phyloP scores from a whole-genome alignment of 2,888 invertebrate species.

The Seladonia tumulorum region DNA sequence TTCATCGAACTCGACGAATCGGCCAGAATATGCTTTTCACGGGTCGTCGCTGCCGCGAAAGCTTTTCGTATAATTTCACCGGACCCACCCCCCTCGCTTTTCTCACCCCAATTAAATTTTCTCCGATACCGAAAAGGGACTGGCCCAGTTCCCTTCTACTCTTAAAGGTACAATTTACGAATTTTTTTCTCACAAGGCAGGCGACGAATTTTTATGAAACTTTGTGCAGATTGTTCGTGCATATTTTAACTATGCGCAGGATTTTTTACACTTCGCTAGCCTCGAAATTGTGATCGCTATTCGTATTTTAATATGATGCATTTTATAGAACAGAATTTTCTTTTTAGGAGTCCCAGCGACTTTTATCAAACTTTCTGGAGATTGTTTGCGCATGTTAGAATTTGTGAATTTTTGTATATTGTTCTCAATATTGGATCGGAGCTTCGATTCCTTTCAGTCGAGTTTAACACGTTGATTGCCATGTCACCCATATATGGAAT shows the following conservation, averaged over 20 bases:
- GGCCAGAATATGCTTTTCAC: constrained; percentile 17
- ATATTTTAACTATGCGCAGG: background rate
- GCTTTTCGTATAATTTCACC: constrained; percentile 19
- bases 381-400: too few relatives aligned
- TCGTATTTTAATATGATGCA: too few relatives aligned
- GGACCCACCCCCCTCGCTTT: background rate
- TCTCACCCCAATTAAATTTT: constrained; percentile 23
- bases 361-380: background rate
- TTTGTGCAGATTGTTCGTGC: background rate
- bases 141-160: background rate
- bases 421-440: background rate
- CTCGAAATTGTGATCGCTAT: background rate
- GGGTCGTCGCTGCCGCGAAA: background rate
- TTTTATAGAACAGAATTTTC: too few relatives aligned
- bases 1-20: constrained; percentile 14
- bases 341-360: background rate
- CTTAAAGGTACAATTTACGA: background rate
- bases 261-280: background rate
- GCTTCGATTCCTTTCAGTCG: background rate
- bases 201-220: background rate
- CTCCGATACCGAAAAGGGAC: constrained; percentile 30
- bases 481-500: too few relatives aligned
- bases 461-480: too few relatives aligned
- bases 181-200: background rate
- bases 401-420: too few relatives aligned